A percentile compares a stretch with the other conserved stretches of the same genome.
phyloP scores from a whole-genome alignment of 2,797 vertebrate species.

The Dallia pectoralis region DNA sequence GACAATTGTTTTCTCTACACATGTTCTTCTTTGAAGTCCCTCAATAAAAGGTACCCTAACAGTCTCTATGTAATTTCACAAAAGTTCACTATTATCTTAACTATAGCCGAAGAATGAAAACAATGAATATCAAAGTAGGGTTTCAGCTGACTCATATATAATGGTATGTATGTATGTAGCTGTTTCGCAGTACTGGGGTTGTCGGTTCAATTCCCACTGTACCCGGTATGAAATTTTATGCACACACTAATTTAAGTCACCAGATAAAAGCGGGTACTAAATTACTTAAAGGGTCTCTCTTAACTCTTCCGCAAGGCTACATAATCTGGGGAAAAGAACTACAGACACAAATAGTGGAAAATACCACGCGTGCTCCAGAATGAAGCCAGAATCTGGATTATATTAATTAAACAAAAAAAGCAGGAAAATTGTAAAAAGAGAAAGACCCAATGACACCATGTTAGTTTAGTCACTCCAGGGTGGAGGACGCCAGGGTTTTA shows the following conservation, averaged over 20 bases:
- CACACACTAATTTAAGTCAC: too few species aligned
- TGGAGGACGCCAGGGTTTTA: conserved; percentile 44
- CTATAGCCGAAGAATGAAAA: neutral
- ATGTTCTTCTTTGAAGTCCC: conserved; percentile 10
- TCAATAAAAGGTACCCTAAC: neutral
- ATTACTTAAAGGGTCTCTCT: neutral
- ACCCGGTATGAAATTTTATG: too few species aligned
- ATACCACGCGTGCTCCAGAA: neutral
- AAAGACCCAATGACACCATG: neutral
- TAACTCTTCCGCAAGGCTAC: neutral
- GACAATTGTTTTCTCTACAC: conserved; percentile 2
- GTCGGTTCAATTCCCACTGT: too few species aligned
- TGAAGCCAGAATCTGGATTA: neutral
- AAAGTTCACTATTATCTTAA: neutral
- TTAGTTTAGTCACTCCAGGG: neutral
- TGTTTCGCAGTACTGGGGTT: too few species aligned
- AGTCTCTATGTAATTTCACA: neutral
- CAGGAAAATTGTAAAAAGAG: neutral
- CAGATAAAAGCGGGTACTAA: too few species aligned
- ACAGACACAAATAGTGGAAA: neutral
- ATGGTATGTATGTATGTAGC: too few species aligned
- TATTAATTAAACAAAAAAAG: neutral
- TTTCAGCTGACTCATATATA: neutral
- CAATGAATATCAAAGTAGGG: neutral
- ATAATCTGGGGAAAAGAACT: neutral